A percentile compares a stretch with the other conserved stretches of the same genome.
Evolutionary conservation across 2,797 vertebrate species (phyloP).

Genomic region (Sebastes nivosus): DNA sequence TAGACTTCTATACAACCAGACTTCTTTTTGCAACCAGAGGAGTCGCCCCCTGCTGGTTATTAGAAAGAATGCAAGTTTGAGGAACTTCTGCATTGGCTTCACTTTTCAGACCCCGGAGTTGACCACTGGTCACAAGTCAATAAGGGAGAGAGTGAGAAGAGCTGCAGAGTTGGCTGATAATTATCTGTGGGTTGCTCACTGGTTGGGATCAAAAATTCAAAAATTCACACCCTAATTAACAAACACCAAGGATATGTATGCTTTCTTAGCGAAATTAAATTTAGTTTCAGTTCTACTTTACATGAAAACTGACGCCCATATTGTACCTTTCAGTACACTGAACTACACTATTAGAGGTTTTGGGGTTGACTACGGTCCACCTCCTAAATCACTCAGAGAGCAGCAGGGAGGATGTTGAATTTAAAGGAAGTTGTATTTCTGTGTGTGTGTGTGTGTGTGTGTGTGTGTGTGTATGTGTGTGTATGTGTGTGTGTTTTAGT

Average conservation of each 20-base stretch:
- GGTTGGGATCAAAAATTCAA: background rate
- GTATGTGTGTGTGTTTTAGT: slow-evolving; percentile 42
- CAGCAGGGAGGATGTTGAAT: slow-evolving; percentile 23
- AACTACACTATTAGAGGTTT: background rate
- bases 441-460: slow-evolving; percentile 23
- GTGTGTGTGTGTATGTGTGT: slow-evolving; percentile 1
- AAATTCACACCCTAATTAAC: background rate
- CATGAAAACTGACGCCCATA: background rate
- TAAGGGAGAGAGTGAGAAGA: background rate
- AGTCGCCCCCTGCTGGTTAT: no score
- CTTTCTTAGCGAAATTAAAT: background rate
- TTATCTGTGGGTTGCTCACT: background rate
- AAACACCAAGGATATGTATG: background rate
- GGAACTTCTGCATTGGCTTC: no score
- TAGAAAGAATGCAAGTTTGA: no score
- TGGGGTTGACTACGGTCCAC: background rate
- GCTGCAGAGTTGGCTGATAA: background rate
- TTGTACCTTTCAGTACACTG: background rate
- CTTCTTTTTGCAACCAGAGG: no score
- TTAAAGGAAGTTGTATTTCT: slow-evolving; percentile 30
- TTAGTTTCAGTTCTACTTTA: background rate
- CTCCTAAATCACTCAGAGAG: background rate
- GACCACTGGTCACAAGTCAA: background rate
- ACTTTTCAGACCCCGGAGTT: fast-evolving
- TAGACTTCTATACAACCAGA: no score